Base-by-base conservation (phyloP, 2,888 invertebrate species). In the Nymphalis polychloros region DNA sequence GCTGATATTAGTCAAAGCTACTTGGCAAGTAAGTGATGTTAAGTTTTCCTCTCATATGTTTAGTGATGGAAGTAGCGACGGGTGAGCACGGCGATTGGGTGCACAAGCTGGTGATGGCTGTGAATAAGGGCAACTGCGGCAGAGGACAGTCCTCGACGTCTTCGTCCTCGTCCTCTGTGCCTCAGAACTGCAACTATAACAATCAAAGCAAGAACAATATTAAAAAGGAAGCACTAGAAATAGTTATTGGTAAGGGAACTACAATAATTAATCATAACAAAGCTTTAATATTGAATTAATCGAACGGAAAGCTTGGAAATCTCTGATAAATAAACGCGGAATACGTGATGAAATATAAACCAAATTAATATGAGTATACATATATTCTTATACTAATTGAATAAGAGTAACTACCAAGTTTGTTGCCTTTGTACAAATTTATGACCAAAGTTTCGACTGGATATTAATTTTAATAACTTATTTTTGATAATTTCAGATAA, bases 21-120 rank as follows among this genome's bases (percentile, higher is more conserved):
- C 10, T 10, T 41, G 2, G 35, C 0, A 10, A 41, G 1, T 10
- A 41, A 41, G 35, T 2, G 41, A 10, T 41, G 13, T 13, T 13
- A 41, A 41, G 41, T 13, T 41, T 35, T 57, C 35, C 3, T 17
- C 5, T 62, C 7, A 20, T 13, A n/a, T 47, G 89, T 93, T 31
- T 90, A 97, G 98, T 98, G 62, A 97, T 98, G 95, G 98, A 98
- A 88, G 97, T 98, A 53, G 98, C 98, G 0, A 97, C 97, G 62
- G 98, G 98, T 0, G 98, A 98, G 84, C 98, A 98, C 83, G 98
- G 98, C 48, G 97, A 97, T 75, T 96, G 96, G 86, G 96, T 97
- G 23, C 95, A 96, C 79, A 96, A 96, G 83, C 90, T 98, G 71
- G 97, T 97, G 68, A 94, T 96, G 83, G 97, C 97, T 8, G 97